These are phyloP conservation scores for Leptarthrus brevirostris DNA, from an alignment of 2,888 invertebrate species.

Conservation along the genomic window DNA sequence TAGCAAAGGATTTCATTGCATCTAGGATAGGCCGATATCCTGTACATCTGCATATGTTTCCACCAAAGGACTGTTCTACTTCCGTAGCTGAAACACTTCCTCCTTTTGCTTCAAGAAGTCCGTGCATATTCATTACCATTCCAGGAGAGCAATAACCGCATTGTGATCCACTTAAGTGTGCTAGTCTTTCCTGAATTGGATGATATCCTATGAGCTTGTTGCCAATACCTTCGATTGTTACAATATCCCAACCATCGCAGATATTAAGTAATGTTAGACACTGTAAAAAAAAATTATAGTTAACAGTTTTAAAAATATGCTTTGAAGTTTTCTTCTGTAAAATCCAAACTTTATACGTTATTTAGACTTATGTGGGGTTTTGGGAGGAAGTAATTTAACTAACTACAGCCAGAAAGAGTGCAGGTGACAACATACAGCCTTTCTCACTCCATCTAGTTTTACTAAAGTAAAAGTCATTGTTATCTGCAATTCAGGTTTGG, in stretches of 20 bases:
- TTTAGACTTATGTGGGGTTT: too few species aligned
- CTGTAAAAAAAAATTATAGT: too few species aligned
- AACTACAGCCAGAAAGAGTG: too few species aligned
- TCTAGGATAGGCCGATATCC: slow-evolving; percentile 79
- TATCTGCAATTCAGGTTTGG: too few species aligned
- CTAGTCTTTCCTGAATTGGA: slow-evolving; percentile 72
- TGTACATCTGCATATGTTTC: slow-evolving; percentile 80
- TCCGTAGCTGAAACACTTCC: slow-evolving; percentile 69
- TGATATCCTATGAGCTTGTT: slow-evolving; percentile 72
- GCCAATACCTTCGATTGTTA: slow-evolving; percentile 78
- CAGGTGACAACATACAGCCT: too few species aligned
- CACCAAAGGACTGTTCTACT: slow-evolving; percentile 78
- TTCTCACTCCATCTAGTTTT: too few species aligned
- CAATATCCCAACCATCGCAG: slow-evolving; percentile 74
- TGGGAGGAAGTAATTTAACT: too few species aligned
- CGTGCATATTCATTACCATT: slow-evolving; percentile 82
- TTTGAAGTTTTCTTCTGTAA: too few species aligned
- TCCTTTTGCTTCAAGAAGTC: slow-evolving; percentile 66
- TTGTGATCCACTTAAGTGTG: slow-evolving; percentile 75
- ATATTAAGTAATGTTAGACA: slow-evolving; percentile 48
- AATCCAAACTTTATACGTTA: too few species aligned
- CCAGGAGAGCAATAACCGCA: slow-evolving; percentile 82
- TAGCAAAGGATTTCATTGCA: slow-evolving; percentile 77
- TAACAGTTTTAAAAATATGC: too few species aligned
- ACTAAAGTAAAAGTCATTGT: too few species aligned